Evolutionary conservation across 2,113 vertebrate genomes (phyloP).

Genomic region (Mystacornis crossleyi): DNA sequence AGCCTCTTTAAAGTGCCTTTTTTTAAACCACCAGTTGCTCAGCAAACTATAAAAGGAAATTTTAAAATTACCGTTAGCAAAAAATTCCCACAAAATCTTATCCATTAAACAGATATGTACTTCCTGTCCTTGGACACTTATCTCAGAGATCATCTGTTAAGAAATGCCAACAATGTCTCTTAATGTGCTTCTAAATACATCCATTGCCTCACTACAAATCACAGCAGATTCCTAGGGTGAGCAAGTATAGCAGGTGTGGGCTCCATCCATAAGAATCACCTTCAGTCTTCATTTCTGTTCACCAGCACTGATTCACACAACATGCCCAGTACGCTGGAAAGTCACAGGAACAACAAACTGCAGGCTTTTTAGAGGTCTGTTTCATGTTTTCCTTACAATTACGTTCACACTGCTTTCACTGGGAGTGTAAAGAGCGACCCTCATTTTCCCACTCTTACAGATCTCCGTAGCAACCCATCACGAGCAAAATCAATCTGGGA

Average conservation of each 20-base stretch:
- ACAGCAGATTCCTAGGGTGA: fast-evolving
- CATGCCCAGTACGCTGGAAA: neutral
- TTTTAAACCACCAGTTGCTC: neutral
- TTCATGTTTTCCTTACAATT: neutral
- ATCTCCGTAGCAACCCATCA: neutral
- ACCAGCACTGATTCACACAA: neutral
- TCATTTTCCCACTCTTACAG: neutral
- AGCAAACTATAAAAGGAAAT: neutral
- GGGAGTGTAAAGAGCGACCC: neutral
- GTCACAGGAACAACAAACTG: neutral
- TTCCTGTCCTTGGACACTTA: neutral
- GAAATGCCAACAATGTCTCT: neutral
- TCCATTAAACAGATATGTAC: neutral
- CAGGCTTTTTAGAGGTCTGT: neutral
- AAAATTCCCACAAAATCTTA: neutral
- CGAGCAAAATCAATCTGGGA: neutral
- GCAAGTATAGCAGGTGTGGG: neutral
- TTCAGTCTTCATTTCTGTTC: neutral
- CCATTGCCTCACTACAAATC: neutral
- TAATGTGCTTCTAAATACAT: neutral
- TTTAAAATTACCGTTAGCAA: neutral
- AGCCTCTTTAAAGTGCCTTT: neutral
- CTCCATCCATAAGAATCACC: neutral
- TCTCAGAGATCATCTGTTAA: neutral
- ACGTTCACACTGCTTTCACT: neutral